Base-by-base conservation (phyloP, 2,888 invertebrate genomes). In the Volucella inflata region DNA sequence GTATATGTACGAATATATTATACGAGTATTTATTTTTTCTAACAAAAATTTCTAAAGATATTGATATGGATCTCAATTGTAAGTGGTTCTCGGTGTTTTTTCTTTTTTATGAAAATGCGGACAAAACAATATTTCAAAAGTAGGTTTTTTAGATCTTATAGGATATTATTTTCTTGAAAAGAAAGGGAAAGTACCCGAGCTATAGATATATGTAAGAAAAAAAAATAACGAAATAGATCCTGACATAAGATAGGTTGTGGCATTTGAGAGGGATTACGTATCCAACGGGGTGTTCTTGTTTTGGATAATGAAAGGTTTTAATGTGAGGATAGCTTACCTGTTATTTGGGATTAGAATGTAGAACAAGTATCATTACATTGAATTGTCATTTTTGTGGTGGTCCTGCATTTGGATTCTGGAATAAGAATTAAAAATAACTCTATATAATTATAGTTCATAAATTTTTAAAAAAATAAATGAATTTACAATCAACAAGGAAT, bases 311-410 rank as follows among this genome's bases (percentile, higher is more conserved):
- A 74, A 55, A 21, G 17, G 12, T 46, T 64, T 48, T 3, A 36
- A 46, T 38, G 8, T 55, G 46, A 42, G 30, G 40, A 60, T 64
- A 55, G 48, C 74, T 11, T 55, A 64, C 64, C 62, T 74, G 53
- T 55, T 64, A 38, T 14, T 72, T 44, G 60, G 62, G 14, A 62
- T 60, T 60, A 72, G 4, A 74, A 48, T 55, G 64, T 74, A 46
- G 38, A 64, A 64, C 46, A 55, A 30, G 46, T 44, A 55, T 68
- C 68, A 68, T 48, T 16, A 42, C 12, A 42, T 44, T 55, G 46
- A 36, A 55, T 46, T 55, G 38, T 74, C 46, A 38, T 40, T 48
- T 64, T 64, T 38, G 64, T 64, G 38, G 55, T 36, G 38, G 55
- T 17, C 62, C 16, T 55, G 12, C 50, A 9, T 36, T 17, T 16